phyloP scores from a whole-genome alignment of 2,797 vertebrate species.

The Sebastes cheni region DNA sequence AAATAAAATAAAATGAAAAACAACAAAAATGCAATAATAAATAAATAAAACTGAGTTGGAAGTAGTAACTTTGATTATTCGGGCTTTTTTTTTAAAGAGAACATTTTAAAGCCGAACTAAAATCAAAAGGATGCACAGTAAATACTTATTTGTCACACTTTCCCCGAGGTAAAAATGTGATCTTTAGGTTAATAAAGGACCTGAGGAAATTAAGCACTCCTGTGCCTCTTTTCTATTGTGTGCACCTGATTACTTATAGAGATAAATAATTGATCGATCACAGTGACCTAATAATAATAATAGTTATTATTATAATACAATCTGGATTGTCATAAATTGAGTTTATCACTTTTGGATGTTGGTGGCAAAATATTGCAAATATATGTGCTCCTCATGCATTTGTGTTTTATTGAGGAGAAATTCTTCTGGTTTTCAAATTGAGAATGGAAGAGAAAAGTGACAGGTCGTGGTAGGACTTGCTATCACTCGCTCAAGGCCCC shows the following conservation, averaged over 20 bases:
- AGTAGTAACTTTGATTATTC: neutral
- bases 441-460: neutral
- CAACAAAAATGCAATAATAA: neutral
- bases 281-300: neutral
- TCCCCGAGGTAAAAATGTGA: neutral
- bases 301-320: neutral
- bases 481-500: neutral
- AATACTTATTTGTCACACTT: neutral
- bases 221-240: neutral
- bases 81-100: neutral
- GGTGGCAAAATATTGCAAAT: neutral
- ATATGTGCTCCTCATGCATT: accelerated
- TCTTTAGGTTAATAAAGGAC: neutral
- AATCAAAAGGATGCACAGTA: neutral
- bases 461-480: neutral
- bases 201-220: neutral
- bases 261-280: neutral
- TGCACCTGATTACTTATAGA: neutral
- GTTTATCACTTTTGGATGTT: neutral
- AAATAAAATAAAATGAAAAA: neutral
- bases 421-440: neutral
- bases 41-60: neutral
- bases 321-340: neutral
- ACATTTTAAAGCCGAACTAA: neutral
- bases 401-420: too few species aligned